Evolutionary conservation across 2,888 invertebrate species (phyloP), one percentile per base, ranked within the genome.

Genomic region (Sinhomidia bicolor): DNA sequence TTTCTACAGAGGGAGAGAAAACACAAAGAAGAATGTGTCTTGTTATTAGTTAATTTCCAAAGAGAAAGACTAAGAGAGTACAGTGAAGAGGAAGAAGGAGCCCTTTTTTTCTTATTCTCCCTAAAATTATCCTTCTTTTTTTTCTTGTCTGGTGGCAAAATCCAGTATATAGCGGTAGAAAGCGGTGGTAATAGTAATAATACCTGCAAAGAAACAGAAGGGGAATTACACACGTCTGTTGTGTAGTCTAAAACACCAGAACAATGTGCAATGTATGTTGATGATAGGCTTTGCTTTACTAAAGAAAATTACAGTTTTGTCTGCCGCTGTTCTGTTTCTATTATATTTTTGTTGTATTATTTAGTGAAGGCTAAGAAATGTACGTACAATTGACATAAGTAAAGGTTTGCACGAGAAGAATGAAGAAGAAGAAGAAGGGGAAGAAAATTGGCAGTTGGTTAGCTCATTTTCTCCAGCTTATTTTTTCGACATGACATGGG

Each of bases 391-490:
- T 82, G 68, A 60, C 44, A 82, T 60, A 65, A 65, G 65, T 82
- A 65, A 65, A 65, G 62, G 65, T 54, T 78, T 54, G 74, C 57
- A 14, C 29, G 29, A 29, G 32, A 26, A 68, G 51, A 32, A 80
- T 12, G 32, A 20, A 65, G 20, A 12, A 57, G 54, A 76, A 88
- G 84, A 62, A 57, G 54, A 76, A 88, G 84, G 76, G 85, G 88
- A 78, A 88, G 84, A 74, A 89, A 89, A 89, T 89, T 89, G 88
- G 88, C 85, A 89, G 88, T 89, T 89, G 88, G 88, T 88, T 88
- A 89, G 88, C 88, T 84, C 88, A 89, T 89, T 89, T 89, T 89
- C 88, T 85, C 71, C 74, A 78, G 84, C 71, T 89, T 81, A 51
- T 81, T 47, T 82, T 62, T 57, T 76, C 47, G 29, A 65, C 88